Evolutionary conservation across 2,797 vertebrate species (phyloP).

Genomic region (Pyrocephalus nanus): DNA sequence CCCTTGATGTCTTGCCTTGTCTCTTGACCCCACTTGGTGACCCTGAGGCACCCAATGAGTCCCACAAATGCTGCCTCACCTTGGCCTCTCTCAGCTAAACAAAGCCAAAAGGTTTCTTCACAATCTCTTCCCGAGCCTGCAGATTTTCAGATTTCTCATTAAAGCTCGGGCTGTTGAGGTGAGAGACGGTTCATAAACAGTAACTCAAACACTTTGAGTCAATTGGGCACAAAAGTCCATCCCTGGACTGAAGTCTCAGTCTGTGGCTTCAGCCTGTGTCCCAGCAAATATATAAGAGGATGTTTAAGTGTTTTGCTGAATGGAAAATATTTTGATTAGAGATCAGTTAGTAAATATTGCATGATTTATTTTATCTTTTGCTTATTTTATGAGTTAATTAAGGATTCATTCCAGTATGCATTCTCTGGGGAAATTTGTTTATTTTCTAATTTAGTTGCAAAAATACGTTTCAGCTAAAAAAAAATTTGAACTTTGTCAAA

Average conservation of each 20-base stretch:
- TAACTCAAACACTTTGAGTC: neutral
- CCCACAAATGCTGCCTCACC: neutral
- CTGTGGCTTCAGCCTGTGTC: neutral
- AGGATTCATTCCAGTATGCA: neutral
- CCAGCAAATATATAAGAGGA: neutral
- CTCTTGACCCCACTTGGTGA: neutral
- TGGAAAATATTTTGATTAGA: neutral
- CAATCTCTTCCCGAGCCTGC: neutral
- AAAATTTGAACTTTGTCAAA: neutral
- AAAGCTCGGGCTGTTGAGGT: neutral
- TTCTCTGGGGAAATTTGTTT: neutral
- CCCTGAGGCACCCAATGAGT: neutral
- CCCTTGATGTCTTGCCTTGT: neutral
- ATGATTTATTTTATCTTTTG: neutral
- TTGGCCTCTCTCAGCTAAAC: neutral
- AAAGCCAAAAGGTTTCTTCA: neutral
- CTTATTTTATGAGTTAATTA: neutral
- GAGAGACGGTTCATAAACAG: neutral
- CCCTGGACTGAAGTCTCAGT: neutral
- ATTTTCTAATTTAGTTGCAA: neutral
- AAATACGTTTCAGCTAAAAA: neutral
- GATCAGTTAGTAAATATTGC: neutral
- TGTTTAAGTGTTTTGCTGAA: neutral
- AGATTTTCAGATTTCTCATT: neutral
- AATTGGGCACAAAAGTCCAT: neutral